Conservation (phyloP, 2,888 invertebrate species). For the Coleophora deauratella region DNA sequence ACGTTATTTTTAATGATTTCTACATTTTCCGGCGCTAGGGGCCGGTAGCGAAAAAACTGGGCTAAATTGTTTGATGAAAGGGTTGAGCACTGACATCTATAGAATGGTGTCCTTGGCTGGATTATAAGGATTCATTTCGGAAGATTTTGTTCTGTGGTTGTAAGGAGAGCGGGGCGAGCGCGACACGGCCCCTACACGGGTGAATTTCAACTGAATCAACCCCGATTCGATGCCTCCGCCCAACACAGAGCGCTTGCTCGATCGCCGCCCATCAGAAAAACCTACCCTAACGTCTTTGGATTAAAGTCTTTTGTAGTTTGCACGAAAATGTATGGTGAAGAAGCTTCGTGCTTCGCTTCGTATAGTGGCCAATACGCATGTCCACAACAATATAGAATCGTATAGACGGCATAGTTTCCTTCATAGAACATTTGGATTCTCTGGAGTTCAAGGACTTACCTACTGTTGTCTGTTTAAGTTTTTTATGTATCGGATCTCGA, state of each 20-base stretch:
- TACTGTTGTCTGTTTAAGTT: conserved; percentile 56
- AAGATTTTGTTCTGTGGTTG: conserved; percentile 55
- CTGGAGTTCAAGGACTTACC: conserved; percentile 71
- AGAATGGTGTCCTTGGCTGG: conserved; percentile 35
- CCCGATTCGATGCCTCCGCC: conserved; percentile 70
- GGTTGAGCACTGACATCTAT: conserved; percentile 35
- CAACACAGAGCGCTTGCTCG: conserved; percentile 70
- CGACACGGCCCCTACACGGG: conserved; percentile 59
- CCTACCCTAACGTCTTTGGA: conserved; percentile 20
- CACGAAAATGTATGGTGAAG: conserved; percentile 40
- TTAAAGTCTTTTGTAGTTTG: conserved; percentile 35
- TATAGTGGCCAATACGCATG: conserved; percentile 71
- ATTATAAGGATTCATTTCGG: conserved; percentile 52
- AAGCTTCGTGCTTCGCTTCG: conserved; percentile 64
- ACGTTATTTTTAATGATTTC: conserved; percentile 48
- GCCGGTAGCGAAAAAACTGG: conserved; percentile 16
- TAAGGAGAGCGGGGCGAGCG: conserved; percentile 45
- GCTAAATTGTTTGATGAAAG: conserved; percentile 14
- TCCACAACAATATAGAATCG: conserved; percentile 64
- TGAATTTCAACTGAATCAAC: conserved; percentile 68
- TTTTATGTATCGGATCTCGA: conserved; percentile 33
- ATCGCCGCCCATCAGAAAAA: conserved; percentile 25
- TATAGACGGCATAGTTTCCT: conserved; percentile 67
- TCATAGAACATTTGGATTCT: conserved; percentile 58
- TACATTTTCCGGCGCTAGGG: conserved; percentile 36